Base-by-base conservation (phyloP, 1,140 invertebrate species). In the Eupristina koningsbergeri region DNA sequence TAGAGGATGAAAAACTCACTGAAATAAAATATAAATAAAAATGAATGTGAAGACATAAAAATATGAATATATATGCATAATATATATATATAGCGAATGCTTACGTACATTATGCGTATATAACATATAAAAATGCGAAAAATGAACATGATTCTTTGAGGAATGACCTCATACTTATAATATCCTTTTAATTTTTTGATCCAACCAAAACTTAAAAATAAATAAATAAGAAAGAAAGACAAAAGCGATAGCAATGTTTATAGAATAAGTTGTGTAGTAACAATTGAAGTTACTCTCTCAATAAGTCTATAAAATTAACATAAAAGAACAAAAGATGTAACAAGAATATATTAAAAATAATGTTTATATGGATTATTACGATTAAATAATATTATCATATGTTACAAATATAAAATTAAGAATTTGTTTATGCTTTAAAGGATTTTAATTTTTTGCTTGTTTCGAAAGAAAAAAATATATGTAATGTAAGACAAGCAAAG, bases 361-460 rank as follows among this genome's bases (percentile, higher is more conserved):
- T 90, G 90, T 91, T 92, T 91, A 91, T 91, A 91, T 91, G 89
- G 89, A 91, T 91, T 89, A 91, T 88, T 89, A 91, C 87, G 87
- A 90, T 87, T 88, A 88, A 76, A 83, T 87, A 86, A 84, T 88
- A 89, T 86, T 88, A 90, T 88, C 76, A 88, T 90, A 89, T 86
- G 89, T 90, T 91, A 89, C 81, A 64, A 86, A 84, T 86, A 81
- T 90, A 91, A 89, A 89, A 91, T 88, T 89, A 91, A 89, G 87
- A 91, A 86, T 91, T 91, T 88, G 87, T 91, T 92, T 89, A 89
- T 91, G 90, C 90, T 91, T 91, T 91, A 89, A 89, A 92, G 87
- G 89, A 83, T 86, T 89, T 91, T 90, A 91, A 87, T 91, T 91
- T 87, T 86, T 84, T 87, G 90, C 89, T 91, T 91, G 86, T 88